phyloP scores from a whole-genome alignment of 2,113 vertebrate genomes.

The Anoplopoma fimbria region DNA sequence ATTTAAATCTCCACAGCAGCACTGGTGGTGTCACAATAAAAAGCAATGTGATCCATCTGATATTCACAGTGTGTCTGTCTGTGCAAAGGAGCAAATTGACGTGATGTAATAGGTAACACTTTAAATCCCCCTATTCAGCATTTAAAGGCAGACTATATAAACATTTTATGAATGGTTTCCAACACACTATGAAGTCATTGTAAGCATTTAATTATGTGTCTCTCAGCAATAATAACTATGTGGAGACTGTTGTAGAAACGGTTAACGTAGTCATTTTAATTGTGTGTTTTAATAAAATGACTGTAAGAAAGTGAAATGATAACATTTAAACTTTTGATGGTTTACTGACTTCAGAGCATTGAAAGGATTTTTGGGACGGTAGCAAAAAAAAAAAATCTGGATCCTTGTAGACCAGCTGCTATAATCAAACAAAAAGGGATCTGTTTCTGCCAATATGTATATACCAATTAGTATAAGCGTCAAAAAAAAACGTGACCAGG shows the following conservation, averaged over 20 bases:
- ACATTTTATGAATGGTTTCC: neutral
- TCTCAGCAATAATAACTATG: neutral
- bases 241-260: neutral
- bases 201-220: neutral
- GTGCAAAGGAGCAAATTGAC: conserved; percentile 64
- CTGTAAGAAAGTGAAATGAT: too few species aligned
- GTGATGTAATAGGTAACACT: neutral
- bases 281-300: too few species aligned
- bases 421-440: too few species aligned
- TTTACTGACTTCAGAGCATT: too few species aligned
- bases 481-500: too few species aligned
- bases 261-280: neutral
- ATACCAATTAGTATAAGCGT: too few species aligned
- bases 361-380: too few species aligned
- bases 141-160: conserved; percentile 3
- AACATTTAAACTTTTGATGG: too few species aligned
- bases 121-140: neutral
- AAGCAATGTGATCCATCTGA: conserved; percentile 41
- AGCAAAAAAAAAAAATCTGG: too few species aligned
- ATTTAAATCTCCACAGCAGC: conserved; percentile 47
- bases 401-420: too few species aligned
- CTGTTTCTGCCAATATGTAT: too few species aligned
- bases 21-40: conserved; percentile 30
- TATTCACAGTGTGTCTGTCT: conserved; percentile 39
- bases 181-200: neutral